A percentile compares a stretch with the other conserved stretches of the same genome.
Conservation (phyloP, 2,797 vertebrate species). For the Chiroxiphia lanceolata region DNA sequence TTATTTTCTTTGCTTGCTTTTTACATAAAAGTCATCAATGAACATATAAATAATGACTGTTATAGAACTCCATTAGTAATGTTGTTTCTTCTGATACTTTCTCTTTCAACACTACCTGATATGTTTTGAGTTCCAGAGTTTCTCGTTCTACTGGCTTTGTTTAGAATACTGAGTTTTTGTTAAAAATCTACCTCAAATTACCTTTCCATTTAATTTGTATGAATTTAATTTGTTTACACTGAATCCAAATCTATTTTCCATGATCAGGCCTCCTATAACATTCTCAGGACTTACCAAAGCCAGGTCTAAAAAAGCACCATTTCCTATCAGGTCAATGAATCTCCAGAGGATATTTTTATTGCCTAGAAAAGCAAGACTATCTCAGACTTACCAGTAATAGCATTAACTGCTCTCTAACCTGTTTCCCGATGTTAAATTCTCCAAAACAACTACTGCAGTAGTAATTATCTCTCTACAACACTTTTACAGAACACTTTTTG, state of each 20-base stretch:
- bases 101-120: not conserved
- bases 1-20: not conserved
- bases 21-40: not conserved
- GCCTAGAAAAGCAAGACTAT: not conserved
- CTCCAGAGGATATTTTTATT: not conserved
- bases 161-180: not conserved
- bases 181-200: not conserved
- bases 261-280: not conserved
- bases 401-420: not conserved
- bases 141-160: not conserved
- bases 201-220: not conserved
- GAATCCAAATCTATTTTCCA: not conserved
- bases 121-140: not conserved
- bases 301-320: not conserved
- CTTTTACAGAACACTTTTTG: not conserved
- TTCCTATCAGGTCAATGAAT: not conserved
- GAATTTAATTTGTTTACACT: not conserved
- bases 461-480: conserved; percentile 12
- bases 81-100: not conserved
- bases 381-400: not conserved
- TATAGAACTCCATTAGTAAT: not conserved
- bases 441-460: not conserved
- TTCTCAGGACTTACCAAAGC: not conserved
- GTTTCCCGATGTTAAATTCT: conserved; percentile 2
- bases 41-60: not conserved